Evolutionary conservation across 2,113 vertebrate genomes (phyloP).

Genomic region (Haemorhous mexicanus): DNA sequence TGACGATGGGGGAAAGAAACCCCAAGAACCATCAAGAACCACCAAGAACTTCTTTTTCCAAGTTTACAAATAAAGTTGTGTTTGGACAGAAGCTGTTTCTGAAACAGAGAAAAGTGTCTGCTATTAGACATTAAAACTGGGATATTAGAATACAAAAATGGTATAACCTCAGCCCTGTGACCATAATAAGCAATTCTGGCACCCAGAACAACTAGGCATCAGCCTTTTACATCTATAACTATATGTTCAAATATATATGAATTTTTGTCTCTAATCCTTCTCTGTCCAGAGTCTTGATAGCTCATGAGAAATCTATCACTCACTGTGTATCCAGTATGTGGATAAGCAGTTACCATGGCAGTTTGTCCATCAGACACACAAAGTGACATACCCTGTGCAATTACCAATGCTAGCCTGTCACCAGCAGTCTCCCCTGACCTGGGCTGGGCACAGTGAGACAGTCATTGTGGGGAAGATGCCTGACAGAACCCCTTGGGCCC

Average conservation of each 20-base stretch:
- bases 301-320: not conserved
- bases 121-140: not conserved
- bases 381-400: not conserved
- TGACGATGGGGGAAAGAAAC: not conserved
- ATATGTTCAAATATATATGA: not conserved
- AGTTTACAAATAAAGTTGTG: not conserved
- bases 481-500: not conserved
- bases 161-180: not conserved
- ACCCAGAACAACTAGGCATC: not conserved
- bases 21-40: not conserved
- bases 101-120: not conserved
- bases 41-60: not conserved
- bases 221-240: not conserved
- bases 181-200: not conserved
- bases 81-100: not conserved
- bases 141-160: not conserved
- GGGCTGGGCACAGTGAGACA: not conserved
- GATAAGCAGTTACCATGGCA: not conserved
- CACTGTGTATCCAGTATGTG: not conserved
- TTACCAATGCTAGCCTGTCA: not conserved
- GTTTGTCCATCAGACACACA: not conserved
- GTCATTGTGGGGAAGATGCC: not conserved
- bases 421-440: not conserved
- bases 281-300: not conserved
- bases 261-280: not conserved